Evolutionary conservation across 2,888 invertebrate genomes (phyloP).

Genomic region (Helleia helle): DNA sequence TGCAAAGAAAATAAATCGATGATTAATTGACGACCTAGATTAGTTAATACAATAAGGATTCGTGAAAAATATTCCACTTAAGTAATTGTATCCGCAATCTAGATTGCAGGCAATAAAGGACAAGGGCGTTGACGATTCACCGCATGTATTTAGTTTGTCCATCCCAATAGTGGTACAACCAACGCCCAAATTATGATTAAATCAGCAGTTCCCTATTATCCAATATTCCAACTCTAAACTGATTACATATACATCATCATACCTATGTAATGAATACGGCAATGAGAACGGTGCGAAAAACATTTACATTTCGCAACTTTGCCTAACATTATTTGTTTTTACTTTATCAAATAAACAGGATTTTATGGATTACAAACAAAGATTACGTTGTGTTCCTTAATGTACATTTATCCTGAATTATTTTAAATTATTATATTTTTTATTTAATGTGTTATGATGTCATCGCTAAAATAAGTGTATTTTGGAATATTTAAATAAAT

Average conservation of each 20-base stretch:
- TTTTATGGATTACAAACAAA: no score
- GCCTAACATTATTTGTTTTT: no score
- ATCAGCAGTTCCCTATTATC: neutral
- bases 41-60: no score
- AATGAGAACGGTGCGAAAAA: neutral
- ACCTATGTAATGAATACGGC: neutral
- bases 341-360: no score
- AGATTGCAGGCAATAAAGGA: conserved; percentile 19
- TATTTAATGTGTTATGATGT: no score
- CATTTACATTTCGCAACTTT: neutral
- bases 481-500: no score
- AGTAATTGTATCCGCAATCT: conserved; percentile 17
- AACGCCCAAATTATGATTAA: conserved; percentile 11
- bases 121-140: conserved; percentile 23
- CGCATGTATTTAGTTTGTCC: conserved; percentile 22
- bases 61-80: conserved; percentile 1
- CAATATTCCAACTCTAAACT: neutral
- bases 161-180: conserved; percentile 10
- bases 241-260: neutral
- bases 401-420: no score
- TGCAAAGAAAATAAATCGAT: no score
- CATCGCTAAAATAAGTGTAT: no score
- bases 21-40: no score
- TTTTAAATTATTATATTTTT: no score
- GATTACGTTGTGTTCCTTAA: no score